Base-by-base conservation (phyloP, 2,113 vertebrate species). In the Polypterus senegalus region DNA sequence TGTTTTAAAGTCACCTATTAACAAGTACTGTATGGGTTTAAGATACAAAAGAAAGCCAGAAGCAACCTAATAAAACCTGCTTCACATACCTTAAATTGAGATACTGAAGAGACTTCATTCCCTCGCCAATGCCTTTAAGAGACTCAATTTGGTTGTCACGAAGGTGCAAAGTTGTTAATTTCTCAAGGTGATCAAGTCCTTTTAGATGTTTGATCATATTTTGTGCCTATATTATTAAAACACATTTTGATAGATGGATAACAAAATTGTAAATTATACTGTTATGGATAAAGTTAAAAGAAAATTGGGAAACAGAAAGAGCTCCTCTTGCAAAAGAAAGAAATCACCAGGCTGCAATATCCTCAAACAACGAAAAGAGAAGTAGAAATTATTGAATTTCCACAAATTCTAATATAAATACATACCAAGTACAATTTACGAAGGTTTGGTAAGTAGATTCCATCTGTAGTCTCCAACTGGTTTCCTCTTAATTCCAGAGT, bases 401-500 rank as follows among this genome's bases (percentile, higher is more conserved):
- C 27, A 27, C 27, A 27, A 27, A 27, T 27, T 3, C 54, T 55
- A 9, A 8, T 5, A 9, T 8, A 27, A 55, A 55, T 9, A 8
- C 54, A 64, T 90, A 98, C 95, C 90, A 97, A 68, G 67, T 88
- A 96, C 49, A 98, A 83, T 8, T 69, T 77, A 65, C 73, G 85
- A 60, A 97, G 81, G 63, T 83, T 90, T 46, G 91, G 85, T n/a
- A 97, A 77, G 57, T 70, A 67, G 46, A 98, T 80, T 57, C 90
- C 92, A 58, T 76, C 61, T 43, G 88, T 94, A 66, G 76, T 90
- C 7, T 85, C 76, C 70, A 98, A 64, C 3, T 59, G 62, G 72
- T 97, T 97, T 67, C 83, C 86, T 70, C 86, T 88, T 54, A 98
- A 78, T 69, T 97, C 93, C 58, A 98, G 67, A 11, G 80, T 87